Evolutionary conservation across 2,113 vertebrate genomes (phyloP), one percentile per base, ranked within the genome.

Genomic region (Morone chrysops): DNA sequence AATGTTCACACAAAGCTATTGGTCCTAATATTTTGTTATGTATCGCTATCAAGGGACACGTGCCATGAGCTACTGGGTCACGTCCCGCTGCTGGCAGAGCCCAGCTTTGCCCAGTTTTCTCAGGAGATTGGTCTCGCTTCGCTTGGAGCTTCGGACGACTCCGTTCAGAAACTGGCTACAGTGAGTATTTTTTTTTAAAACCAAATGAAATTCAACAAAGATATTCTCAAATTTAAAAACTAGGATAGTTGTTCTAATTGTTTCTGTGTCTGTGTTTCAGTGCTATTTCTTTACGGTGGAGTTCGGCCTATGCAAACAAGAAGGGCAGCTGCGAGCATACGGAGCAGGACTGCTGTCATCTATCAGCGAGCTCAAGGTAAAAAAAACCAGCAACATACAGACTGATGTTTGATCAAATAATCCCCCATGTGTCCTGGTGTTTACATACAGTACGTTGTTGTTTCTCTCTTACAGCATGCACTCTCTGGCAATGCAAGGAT

Each of bases 231-330:
- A 68, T 63, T 10, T 45, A 18, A 14, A 72, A 41, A 43, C 18
- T 7, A 7, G 14, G 38, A 20, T 14, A 36, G 38, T 16, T 61
- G 7, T 74, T 53, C 8, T 80, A 40, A 65, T 10, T 61, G 22
- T 54, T 74, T 75, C 17, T n/a, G 8, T 50, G 47, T 61, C 54
- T 80, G 8, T 72, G 90, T 51, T 91, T 65, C 93, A 99, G 98
- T 99, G 98, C 89, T 99, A 99, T 85, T 99, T 99, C 94, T 99
- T 99, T 83, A 99, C 98, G 0, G 97, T 99, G 92, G 98, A 99
- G 92, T 99, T 99, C 90, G 98, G 98, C 61, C 93, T 99, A 87
- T 99, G 98, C 93, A 99, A 98, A 90, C 97, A 99, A 89, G 98
- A 99, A 59, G 98, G 98, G 14, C 95, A 96, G 79, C 92, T 99